Conservation (phyloP, 2,113 vertebrate genomes). For the Phocoena phocoena region DNA sequence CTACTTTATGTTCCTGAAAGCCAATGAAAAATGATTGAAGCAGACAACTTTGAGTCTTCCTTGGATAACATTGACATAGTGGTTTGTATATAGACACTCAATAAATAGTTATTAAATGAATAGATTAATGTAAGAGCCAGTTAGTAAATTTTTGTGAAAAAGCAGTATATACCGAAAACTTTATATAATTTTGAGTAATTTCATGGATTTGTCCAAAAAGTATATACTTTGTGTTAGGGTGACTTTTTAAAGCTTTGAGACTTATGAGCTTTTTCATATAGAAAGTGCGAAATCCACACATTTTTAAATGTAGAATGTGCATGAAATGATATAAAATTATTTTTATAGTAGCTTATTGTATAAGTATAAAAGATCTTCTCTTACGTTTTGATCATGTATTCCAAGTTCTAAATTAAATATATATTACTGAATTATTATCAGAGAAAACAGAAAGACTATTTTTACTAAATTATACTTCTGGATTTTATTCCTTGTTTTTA, state of each 20-base stretch:
- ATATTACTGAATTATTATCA: not conserved
- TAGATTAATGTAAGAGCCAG: not conserved
- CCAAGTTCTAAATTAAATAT: not conserved
- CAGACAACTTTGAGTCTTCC: not conserved
- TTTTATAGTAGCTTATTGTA: not conserved
- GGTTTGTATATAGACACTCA: not conserved
- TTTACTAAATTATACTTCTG: not conserved
- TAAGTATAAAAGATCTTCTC: not conserved
- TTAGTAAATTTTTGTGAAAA: not conserved
- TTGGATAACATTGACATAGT: not conserved
- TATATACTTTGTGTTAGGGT: not conserved
- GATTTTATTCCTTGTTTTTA: not conserved
- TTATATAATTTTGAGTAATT: not conserved
- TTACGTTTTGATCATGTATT: not conserved
- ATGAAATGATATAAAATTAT: not conserved
- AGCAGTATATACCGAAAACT: not conserved
- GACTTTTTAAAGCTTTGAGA: not conserved
- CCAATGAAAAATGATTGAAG: not conserved
- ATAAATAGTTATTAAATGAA: not conserved
- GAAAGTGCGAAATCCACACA: not conserved
- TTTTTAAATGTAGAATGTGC: not conserved
- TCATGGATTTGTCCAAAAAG: not conserved
- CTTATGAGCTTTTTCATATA: not conserved
- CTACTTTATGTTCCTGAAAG: not conserved
- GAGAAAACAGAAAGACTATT: not conserved